Base-by-base conservation (phyloP, 2,888 invertebrate genomes). In the Microctonus aethiopoides region DNA sequence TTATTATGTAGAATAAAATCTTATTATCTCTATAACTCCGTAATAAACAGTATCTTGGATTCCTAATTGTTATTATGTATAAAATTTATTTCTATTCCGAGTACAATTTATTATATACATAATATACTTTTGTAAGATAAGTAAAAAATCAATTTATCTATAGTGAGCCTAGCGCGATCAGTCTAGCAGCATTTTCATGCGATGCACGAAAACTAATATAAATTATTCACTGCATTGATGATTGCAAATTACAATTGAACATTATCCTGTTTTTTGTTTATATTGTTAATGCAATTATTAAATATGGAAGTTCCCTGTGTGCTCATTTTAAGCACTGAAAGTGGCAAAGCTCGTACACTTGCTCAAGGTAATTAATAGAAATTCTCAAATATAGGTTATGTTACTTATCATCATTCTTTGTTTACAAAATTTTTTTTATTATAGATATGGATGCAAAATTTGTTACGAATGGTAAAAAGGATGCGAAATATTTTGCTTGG, bases 401-500 rank as follows among this genome's bases (percentile, higher is more conserved):
- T 64, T 65, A 51, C n/a, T n/a, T 51, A 9, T 51, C 4, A n/a
- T 11, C 54, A 13, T 57, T 6, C 1, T 26, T 7, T 2, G 3
- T 22, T 34, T 36, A 64, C 61, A 41, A 68, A 39, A 34, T 61
- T 56, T 39, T 39, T 52, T 32, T 24, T 46, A 10, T 9, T 63
- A 11, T 69, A 85, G 85, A 77, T 52, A 80, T 85, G 54, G 81
- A 81, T 16, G 83, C 83, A 34, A 82, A 85, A 70, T 77, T 76
- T n/a, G 68, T 81, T 7, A 74, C 78, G 13, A 74, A 82, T 20
- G 76, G 82, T 64, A n/a, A 60, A 10, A 81, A 83, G 16, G 80
- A 84, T 60, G 75, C 84, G 9, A 77, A 81, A 60, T 83, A 85
- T 70, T 87, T 88, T 78, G 81, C 87, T 1, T 91, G 91, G 90